Evolutionary conservation across 2,113 vertebrate genomes (phyloP).

Genomic region (Myrmecobius fasciatus): DNA sequence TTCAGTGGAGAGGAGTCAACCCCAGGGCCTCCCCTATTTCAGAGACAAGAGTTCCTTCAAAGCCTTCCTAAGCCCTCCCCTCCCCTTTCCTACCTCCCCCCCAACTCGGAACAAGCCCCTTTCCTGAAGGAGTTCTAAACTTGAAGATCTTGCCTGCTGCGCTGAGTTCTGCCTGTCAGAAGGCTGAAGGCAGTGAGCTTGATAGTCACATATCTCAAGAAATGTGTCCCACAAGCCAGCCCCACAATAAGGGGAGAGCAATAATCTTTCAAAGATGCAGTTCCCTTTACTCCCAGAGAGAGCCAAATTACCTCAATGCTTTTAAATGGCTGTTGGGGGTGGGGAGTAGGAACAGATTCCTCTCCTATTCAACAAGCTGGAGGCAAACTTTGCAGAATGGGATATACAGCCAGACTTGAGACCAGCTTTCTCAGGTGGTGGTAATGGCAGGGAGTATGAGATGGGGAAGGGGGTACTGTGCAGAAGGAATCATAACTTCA

Average conservation of each 20-base stretch:
- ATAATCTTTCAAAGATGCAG: slow-evolving; percentile 35
- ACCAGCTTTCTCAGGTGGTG: slow-evolving; percentile 62
- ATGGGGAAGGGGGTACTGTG: slow-evolving; percentile 44
- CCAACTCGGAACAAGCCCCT: neutral
- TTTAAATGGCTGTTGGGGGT: neutral
- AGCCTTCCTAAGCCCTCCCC: neutral
- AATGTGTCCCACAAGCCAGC: slow-evolving; percentile 66
- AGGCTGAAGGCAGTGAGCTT: slow-evolving; percentile 66
- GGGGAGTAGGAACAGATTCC: neutral
- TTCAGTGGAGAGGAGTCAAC: slow-evolving; percentile 52
- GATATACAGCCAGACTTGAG: slow-evolving; percentile 75
- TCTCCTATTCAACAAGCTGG: neutral
- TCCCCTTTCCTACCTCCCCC: neutral
- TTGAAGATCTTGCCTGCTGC: neutral
- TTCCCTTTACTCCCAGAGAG: slow-evolving; percentile 28
- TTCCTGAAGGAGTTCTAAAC: neutral
- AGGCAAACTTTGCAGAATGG: neutral
- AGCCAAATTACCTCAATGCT: slow-evolving; percentile 66
- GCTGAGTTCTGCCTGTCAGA: slow-evolving; percentile 42
- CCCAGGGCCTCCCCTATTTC: slow-evolving; percentile 45
- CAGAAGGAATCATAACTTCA: slow-evolving; percentile 75
- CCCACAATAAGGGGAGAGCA: slow-evolving; percentile 43
- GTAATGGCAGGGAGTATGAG: neutral
- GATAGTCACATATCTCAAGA: slow-evolving; percentile 68
- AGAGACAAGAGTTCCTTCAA: neutral